Evolutionary conservation across 2,888 invertebrate species (phyloP).

Genomic region (Aporophyla lueneburgensis): DNA sequence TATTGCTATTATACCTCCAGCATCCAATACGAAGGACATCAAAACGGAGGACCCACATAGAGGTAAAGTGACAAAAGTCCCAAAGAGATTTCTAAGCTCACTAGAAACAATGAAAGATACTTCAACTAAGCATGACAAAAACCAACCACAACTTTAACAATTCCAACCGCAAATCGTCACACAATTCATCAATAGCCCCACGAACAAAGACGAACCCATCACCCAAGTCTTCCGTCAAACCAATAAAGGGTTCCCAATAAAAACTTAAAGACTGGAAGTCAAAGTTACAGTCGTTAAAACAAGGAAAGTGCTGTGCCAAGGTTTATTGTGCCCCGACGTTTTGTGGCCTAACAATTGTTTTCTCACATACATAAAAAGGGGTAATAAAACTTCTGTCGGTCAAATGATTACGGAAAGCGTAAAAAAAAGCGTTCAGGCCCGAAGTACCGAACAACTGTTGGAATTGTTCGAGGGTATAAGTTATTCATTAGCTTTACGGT

Average conservation of each 20-base stretch:
- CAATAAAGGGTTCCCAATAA: slow-evolving; percentile 82
- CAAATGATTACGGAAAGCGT: slow-evolving; percentile 72
- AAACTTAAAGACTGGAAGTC: slow-evolving; percentile 77
- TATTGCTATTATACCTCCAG: background rate
- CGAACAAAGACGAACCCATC: slow-evolving; percentile 37
- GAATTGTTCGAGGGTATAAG: slow-evolving; percentile 38
- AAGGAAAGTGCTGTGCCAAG: slow-evolving; percentile 59
- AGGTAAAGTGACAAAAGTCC: background rate
- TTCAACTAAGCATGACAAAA: slow-evolving; percentile 32
- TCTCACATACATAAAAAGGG: slow-evolving; percentile 83
- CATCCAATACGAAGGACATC: background rate
- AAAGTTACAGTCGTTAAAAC: slow-evolving; percentile 70
- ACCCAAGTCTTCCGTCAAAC: slow-evolving; percentile 57
- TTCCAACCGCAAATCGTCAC: slow-evolving; percentile 43
- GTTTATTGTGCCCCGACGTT: slow-evolving; percentile 74
- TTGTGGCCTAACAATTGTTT: slow-evolving; percentile 86
- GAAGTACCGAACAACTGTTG: slow-evolving; percentile 44
- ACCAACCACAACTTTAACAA: slow-evolving; percentile 10
- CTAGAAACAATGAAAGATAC: background rate
- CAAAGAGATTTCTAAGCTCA: background rate
- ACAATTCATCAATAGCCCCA: slow-evolving; percentile 33
- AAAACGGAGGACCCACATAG: background rate
- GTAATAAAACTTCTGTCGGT: slow-evolving; percentile 77
- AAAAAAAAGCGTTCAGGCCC: slow-evolving; percentile 69
- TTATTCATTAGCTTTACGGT: slow-evolving; percentile 55